A percentile compares a stretch with the other conserved stretches of the same genome.
phyloP scores from a whole-genome alignment of 2,888 invertebrate species.

The Dynastes tityus region DNA sequence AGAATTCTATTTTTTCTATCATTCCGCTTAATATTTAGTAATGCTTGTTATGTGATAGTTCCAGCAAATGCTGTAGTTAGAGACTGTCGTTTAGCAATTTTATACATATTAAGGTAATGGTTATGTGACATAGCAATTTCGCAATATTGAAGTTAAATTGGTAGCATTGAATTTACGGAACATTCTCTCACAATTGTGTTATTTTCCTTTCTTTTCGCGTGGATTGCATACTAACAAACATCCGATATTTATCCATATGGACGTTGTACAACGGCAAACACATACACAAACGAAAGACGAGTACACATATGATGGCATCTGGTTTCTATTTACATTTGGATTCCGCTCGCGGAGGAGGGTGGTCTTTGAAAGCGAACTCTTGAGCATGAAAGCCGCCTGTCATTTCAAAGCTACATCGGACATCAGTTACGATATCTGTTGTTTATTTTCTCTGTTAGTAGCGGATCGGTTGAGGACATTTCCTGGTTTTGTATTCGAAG shows the following conservation, averaged over 20 bases:
- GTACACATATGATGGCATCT: constrained; percentile 20
- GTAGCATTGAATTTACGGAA: constrained; percentile 31
- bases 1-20: no score
- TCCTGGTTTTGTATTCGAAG: neutral
- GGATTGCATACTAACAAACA: constrained; percentile 25
- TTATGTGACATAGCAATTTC: neutral
- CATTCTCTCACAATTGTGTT: constrained; percentile 21
- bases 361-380: constrained; percentile 27
- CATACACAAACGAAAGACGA: constrained; percentile 12
- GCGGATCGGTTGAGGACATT: neutral
- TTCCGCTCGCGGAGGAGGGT: constrained; percentile 15
- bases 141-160: constrained; percentile 31
- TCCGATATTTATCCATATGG: constrained; percentile 15
- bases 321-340: constrained; percentile 38
- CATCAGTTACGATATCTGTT: constrained; percentile 31
- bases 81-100: constrained; percentile 10
- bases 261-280: neutral
- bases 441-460: constrained; percentile 3
- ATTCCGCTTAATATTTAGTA: neutral
- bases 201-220: constrained; percentile 19
- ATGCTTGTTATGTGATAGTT: neutral
- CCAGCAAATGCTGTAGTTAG: neutral
- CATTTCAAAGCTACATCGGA: constrained; percentile 37
- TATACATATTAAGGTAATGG: constrained; percentile 18
- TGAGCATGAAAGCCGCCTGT: constrained; percentile 24